Conservation (phyloP, 1,140 invertebrate species). For the Aradophagus sp. region DNA sequence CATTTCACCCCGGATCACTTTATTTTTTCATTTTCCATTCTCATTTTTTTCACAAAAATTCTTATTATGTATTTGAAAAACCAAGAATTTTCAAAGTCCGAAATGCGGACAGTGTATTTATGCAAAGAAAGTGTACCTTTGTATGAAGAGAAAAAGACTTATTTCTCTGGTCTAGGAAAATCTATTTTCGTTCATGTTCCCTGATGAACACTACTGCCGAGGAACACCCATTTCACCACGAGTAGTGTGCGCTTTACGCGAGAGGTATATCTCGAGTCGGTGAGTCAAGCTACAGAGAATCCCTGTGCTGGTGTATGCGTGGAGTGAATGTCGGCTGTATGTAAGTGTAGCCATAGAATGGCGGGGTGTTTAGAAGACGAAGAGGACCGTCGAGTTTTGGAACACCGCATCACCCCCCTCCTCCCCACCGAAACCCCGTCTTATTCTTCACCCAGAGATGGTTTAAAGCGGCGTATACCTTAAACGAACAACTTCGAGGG, state of each 20-base stretch:
- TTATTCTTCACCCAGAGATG: slow-evolving; percentile 55
- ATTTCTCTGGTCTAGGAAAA: slow-evolving; percentile 56
- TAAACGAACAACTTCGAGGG: slow-evolving; percentile 14
- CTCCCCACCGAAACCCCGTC: slow-evolving; percentile 37
- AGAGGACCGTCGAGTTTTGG: slow-evolving; percentile 66
- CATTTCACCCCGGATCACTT: too few relatives aligned
- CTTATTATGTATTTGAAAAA: too few relatives aligned
- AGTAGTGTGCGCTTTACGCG: slow-evolving; percentile 42
- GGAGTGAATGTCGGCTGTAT: slow-evolving; percentile 42
- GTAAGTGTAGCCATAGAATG: slow-evolving; percentile 49
- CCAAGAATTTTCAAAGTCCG: slow-evolving; percentile 22
- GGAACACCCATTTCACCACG: slow-evolving; percentile 44
- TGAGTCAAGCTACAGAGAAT: slow-evolving; percentile 44
- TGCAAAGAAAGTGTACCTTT: slow-evolving; percentile 45
- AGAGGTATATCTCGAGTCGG: slow-evolving; percentile 43
- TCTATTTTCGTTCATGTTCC: slow-evolving; percentile 63
- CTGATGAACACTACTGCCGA: slow-evolving; percentile 62
- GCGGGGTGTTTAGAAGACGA: slow-evolving; percentile 67
- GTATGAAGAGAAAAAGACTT: slow-evolving; percentile 28
- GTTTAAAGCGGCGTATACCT: slow-evolving; percentile 50
- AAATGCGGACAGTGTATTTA: slow-evolving; percentile 38
- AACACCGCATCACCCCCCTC: slow-evolving; percentile 61
- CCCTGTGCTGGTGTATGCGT: slow-evolving; percentile 40
- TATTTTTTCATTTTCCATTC: too few relatives aligned
- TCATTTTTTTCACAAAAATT: too few relatives aligned